A percentile compares a stretch with the other conserved stretches of the same genome.
Conservation (phyloP, 1,140 invertebrate species). For the Parasteatoda tepidariorum region DNA sequence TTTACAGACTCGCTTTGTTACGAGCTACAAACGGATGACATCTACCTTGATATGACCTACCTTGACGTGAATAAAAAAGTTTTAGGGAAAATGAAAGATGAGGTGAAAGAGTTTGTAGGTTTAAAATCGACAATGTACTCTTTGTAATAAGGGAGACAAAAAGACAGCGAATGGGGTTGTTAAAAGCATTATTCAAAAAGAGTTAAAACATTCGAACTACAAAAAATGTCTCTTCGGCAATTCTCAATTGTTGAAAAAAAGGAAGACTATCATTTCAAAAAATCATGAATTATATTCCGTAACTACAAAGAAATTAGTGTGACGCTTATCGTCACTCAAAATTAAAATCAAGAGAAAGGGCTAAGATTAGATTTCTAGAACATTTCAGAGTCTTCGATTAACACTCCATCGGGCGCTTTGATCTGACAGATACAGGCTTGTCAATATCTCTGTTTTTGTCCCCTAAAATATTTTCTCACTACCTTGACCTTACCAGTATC, state of each 20-base stretch:
- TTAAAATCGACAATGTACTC: not conserved
- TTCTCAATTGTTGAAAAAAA: not conserved
- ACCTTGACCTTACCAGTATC: no score
- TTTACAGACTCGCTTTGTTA: constrained; percentile 9
- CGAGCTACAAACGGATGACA: not conserved
- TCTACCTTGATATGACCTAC: not conserved
- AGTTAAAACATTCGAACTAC: not conserved
- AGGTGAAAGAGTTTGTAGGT: not conserved
- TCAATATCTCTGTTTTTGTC: no score
- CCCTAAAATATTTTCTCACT: no score
- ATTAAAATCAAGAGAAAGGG: no score
- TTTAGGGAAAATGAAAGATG: not conserved
- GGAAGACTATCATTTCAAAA: not conserved
- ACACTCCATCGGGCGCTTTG: no score
- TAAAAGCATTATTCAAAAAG: not conserved
- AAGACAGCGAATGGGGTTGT: not conserved
- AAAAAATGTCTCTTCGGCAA: not conserved
- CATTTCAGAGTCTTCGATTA: no score
- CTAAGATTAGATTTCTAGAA: no score
- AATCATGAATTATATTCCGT: not conserved
- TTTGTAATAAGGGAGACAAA: not conserved
- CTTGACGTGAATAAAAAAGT: not conserved
- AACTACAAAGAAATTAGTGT: not conserved
- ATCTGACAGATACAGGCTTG: no score
- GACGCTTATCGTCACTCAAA: no score